A percentile compares a stretch with the other conserved stretches of the same genome.
Evolutionary conservation across 2,888 invertebrate species (phyloP).

Genomic region (Drosophila paramelanica): DNA sequence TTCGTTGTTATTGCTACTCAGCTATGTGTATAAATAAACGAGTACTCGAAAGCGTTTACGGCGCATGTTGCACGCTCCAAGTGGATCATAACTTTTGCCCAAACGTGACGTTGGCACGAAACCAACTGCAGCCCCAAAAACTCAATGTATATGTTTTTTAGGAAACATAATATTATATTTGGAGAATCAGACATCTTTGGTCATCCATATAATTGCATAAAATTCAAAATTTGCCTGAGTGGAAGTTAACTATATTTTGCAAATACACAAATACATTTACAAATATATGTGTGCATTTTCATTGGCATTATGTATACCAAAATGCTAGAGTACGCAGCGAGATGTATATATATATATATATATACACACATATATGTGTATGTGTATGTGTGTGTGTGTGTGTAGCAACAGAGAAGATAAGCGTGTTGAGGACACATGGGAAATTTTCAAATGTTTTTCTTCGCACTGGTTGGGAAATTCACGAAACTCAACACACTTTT

Average conservation of each 20-base stretch:
- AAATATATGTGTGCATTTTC: slow-evolving; percentile 33
- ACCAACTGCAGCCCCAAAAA: slow-evolving; percentile 32
- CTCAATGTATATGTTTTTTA: neutral
- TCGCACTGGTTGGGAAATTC: slow-evolving; percentile 61
- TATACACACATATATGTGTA: neutral
- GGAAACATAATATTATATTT: slow-evolving; percentile 47
- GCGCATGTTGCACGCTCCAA: slow-evolving; percentile 61
- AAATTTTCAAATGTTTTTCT: slow-evolving; percentile 68
- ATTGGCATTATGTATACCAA: slow-evolving; percentile 68
- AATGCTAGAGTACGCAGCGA: slow-evolving; percentile 35
- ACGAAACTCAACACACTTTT: slow-evolving; percentile 78
- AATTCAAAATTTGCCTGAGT: too few species aligned
- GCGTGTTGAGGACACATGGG: slow-evolving; percentile 63
- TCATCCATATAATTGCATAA: neutral
- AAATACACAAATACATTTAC: neutral
- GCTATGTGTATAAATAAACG: slow-evolving; percentile 56
- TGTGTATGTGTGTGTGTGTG: slow-evolving; percentile 20
- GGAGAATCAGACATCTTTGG: slow-evolving; percentile 8
- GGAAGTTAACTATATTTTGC: slow-evolving; percentile 1
- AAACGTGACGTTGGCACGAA: slow-evolving; percentile 50
- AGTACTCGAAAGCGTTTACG: slow-evolving; percentile 41
- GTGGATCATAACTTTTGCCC: slow-evolving; percentile 46
- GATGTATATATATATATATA: too few species aligned
- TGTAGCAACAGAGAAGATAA: slow-evolving; percentile 45
- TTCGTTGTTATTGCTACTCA: slow-evolving; percentile 36